Percentiles rank a stretch among this genome's conserved stretches.
Evolutionary conservation across 2,113 vertebrate species (phyloP).

Genomic region (Epinephelus fuscoguttatus): DNA sequence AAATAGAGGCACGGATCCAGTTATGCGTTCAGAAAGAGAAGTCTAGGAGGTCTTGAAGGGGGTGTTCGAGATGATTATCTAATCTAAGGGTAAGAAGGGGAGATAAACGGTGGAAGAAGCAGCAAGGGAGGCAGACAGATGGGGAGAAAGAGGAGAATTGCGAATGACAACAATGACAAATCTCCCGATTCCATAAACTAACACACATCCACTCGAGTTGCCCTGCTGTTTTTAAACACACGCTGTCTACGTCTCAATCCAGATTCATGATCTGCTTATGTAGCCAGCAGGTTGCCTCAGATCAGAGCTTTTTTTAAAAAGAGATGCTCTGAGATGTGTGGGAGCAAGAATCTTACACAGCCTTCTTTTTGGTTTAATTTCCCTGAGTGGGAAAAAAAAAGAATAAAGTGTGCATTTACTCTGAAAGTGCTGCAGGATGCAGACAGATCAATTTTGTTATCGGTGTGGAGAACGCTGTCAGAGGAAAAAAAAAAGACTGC

Average conservation of each 20-base stretch:
- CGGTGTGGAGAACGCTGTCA: constrained; percentile 53
- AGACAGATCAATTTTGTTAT: constrained; percentile 73
- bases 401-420: constrained; percentile 75
- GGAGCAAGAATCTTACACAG: constrained; percentile 25
- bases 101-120: constrained; percentile 31
- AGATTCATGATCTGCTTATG: constrained; percentile 33
- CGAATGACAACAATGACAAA: constrained; percentile 38
- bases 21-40: constrained; percentile 53
- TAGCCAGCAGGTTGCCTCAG: constrained; percentile 47
- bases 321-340: constrained; percentile 48
- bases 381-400: constrained; percentile 54
- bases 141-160: not conserved
- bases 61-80: constrained; percentile 64
- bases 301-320: constrained; percentile 26
- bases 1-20: constrained; percentile 68
- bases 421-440: constrained; percentile 60
- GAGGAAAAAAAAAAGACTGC: constrained; percentile 22
- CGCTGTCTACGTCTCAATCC: constrained; percentile 3
- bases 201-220: not conserved
- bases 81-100: constrained; percentile 38
- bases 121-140: constrained; percentile 20
- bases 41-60: constrained; percentile 51
- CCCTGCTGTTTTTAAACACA: constrained; percentile 21
- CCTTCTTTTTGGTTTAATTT: constrained; percentile 64
- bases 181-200: constrained; percentile 40